Base-by-base conservation (phyloP, 35 echinoderm and acorn worm species). In the Amphiura filiformis region DNA sequence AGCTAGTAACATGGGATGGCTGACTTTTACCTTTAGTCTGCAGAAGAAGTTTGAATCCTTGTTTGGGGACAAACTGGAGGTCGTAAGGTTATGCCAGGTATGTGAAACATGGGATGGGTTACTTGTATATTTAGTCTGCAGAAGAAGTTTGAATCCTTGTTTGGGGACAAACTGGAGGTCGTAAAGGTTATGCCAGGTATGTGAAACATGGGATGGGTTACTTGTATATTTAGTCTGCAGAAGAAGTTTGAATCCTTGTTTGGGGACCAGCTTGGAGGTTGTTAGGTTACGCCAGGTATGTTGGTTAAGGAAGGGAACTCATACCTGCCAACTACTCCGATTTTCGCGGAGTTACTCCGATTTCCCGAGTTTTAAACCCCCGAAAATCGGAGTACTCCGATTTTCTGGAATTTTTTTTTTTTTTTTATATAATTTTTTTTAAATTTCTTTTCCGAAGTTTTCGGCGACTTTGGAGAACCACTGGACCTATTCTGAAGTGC, bases 201-300 rank as follows among this genome's bases (percentile, higher is more conserved):
- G 85, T 28, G 93, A 37, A 94, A 95, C 57, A 95, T 95, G 96
- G 93, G 93, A 47, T 99, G 96, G 96, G 90, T 94, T 28, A 94
- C 93, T 0, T 99, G 94, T 56, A 99, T 93, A 36, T 99, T 99
- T 87, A 99, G 96, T 52, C 39, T 99, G 35, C 92, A 95, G 90
- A 99, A 99, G 90, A 99, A 99, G 81, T 99, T 99, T 93, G 96
- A 99, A 61, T 94, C 92, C 3, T 76, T 99, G 49, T 99, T 99
- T 93, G 93, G 96, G 14, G 88, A 99, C 36, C 94, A 99, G 56
- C 61, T 99, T 39, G 96, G 96, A 99, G 78, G 96, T 99, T 34
- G 90, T 99, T n/a, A 57, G 93, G 42, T 76, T 99, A 12, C 95
- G 87, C 39, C 96, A 98, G 92, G 96, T 98, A 86, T 15, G 85